Percentiles rank a stretch among this genome's conserved stretches.
phyloP scores from a whole-genome alignment of 2,113 vertebrate genomes.

The Dissostichus mawsoni region DNA sequence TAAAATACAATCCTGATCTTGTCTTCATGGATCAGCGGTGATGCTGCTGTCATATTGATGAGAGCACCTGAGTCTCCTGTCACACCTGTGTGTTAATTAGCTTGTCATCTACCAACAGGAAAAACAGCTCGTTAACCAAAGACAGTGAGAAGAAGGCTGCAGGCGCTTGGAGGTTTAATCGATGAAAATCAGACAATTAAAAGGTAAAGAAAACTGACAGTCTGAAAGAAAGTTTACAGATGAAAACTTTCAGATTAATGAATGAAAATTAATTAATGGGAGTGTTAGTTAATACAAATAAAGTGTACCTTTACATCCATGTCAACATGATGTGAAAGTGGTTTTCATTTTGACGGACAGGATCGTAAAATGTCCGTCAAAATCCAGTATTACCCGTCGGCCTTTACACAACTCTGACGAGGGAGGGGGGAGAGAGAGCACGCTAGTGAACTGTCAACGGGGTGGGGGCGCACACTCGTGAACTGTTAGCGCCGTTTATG shows the following conservation, averaged over 20 bases:
- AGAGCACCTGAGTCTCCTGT: constrained; percentile 53
- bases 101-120: constrained; percentile 31
- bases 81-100: constrained; percentile 68
- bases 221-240: neutral
- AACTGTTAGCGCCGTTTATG: no score
- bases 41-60: constrained; percentile 34
- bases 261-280: no score
- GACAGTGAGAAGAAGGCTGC: neutral
- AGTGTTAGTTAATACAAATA: neutral
- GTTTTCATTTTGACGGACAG: neutral
- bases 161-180: neutral
- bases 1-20: neutral
- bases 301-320: neutral
- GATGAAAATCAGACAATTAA: neutral
- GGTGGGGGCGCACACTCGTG: no score
- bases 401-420: no score
- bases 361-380: no score
- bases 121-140: constrained; percentile 25
- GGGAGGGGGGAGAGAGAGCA: no score
- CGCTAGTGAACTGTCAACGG: no score
- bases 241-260: constrained; percentile 7
- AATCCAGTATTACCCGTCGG: no score
- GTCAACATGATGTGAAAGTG: neutral
- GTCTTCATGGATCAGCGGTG: constrained; percentile 15
- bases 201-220: neutral